Conservation (phyloP, 2,113 vertebrate species). For the Psittacus erithacus region DNA sequence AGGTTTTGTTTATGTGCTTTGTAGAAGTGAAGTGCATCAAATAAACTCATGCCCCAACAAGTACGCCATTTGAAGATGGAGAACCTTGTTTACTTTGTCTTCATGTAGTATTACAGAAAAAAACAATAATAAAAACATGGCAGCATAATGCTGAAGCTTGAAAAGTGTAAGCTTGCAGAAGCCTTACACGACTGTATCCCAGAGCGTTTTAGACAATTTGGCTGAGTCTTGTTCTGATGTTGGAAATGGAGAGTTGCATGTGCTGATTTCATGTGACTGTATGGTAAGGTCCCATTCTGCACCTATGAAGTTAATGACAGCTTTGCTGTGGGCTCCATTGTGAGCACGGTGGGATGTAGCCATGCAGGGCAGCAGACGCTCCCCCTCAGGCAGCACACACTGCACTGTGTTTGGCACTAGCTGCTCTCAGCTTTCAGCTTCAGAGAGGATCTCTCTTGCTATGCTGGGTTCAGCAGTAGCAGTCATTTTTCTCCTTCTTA, state of each 20-base stretch:
- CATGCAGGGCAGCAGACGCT: accelerated
- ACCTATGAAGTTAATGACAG: neutral
- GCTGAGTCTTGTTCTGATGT: neutral
- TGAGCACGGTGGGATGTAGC: neutral
- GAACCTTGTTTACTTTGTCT: neutral
- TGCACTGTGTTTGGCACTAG: neutral
- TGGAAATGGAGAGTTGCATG: neutral
- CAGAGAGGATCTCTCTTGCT: neutral
- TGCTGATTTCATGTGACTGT: neutral
- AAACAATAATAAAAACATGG: neutral
- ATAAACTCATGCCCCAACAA: neutral
- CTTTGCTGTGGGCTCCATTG: neutral
- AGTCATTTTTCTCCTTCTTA: too few relatives aligned
- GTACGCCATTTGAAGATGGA: neutral
- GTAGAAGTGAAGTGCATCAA: neutral
- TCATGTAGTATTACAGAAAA: neutral
- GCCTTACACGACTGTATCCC: neutral
- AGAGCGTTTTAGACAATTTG: neutral
- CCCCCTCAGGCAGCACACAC: neutral
- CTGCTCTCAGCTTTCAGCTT: neutral
- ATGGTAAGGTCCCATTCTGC: neutral
- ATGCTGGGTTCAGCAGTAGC: too few relatives aligned
- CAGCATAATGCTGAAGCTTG: neutral
- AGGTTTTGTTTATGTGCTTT: neutral
- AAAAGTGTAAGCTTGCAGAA: neutral